These are phyloP conservation scores for Setophaga coronata DNA, from an alignment of 2,113 vertebrate genomes.

Conservation along the genomic window DNA sequence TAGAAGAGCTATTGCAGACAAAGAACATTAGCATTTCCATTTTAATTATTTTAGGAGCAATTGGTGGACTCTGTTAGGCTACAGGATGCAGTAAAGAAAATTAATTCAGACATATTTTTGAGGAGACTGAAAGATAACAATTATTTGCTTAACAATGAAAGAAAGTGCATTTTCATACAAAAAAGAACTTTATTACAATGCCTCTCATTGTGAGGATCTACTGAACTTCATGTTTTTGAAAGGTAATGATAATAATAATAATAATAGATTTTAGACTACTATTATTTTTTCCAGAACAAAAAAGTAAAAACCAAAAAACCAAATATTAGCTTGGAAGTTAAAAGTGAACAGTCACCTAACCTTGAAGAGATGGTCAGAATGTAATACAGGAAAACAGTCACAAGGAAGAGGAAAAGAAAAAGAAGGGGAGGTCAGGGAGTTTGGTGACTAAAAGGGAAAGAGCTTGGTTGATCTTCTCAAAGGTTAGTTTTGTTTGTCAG, in stretches of 20 bases:
- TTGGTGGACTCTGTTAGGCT: neutral
- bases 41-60: neutral
- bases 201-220: neutral
- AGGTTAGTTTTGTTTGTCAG: constrained; percentile 56
- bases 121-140: neutral
- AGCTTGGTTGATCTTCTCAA: constrained; percentile 35
- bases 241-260: neutral
- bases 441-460: constrained; percentile 29
- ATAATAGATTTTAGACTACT: neutral
- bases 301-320: neutral
- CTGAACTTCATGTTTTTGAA: neutral
- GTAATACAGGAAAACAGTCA: neutral
- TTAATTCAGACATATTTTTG: neutral
- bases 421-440: neutral
- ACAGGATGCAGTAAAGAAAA: constrained; percentile 5
- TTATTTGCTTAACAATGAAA: neutral
- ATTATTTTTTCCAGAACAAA: neutral
- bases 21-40: neutral
- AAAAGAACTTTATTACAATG: neutral
- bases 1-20: neutral
- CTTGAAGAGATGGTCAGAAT: neutral
- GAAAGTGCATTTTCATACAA: neutral
- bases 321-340: neutral
- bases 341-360: neutral
- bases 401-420: neutral